These are phyloP conservation scores for Scaptomyza montana DNA, from an alignment of 1,140 invertebrate species.

Conservation along the genomic window DNA sequence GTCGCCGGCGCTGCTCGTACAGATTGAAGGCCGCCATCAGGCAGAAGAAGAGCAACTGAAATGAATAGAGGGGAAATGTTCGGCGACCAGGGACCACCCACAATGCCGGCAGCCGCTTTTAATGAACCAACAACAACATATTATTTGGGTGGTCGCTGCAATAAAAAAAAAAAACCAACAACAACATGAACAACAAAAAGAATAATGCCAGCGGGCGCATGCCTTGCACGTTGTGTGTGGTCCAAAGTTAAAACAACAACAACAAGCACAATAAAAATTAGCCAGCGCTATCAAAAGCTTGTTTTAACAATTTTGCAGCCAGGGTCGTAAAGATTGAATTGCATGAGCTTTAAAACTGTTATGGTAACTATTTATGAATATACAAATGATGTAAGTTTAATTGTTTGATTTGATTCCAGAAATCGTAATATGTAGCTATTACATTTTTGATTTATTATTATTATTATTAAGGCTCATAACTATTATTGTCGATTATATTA, in stretches of 20 bases:
- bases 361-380: background rate
- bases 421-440: background rate
- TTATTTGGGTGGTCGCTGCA: slow-evolving; percentile 72
- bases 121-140: slow-evolving; percentile 71
- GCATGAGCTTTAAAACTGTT: slow-evolving; percentile 1
- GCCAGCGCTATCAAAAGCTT: slow-evolving; percentile 24
- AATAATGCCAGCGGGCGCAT: slow-evolving; percentile 36
- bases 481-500: too few species aligned
- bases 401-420: background rate
- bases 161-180: slow-evolving; percentile 47
- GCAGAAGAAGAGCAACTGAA: slow-evolving; percentile 2
- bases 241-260: slow-evolving; percentile 26
- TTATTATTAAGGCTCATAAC: too few species aligned
- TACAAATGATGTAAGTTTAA: background rate
- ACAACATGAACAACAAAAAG: slow-evolving; percentile 9
- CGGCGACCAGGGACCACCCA: slow-evolving; percentile 58
- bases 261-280: slow-evolving; percentile 34
- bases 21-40: slow-evolving; percentile 61
- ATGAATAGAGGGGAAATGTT: background rate
- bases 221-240: slow-evolving; percentile 55
- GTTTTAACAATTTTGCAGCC: slow-evolving; percentile 33
- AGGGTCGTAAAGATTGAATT: slow-evolving; percentile 2
- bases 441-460: too few species aligned
- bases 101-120: slow-evolving; percentile 72
- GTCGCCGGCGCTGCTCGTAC: slow-evolving; percentile 37